Percentiles rank a stretch among this genome's conserved stretches.
Conservation (phyloP, 2,797 vertebrate species). For the Balearica regulorum region DNA sequence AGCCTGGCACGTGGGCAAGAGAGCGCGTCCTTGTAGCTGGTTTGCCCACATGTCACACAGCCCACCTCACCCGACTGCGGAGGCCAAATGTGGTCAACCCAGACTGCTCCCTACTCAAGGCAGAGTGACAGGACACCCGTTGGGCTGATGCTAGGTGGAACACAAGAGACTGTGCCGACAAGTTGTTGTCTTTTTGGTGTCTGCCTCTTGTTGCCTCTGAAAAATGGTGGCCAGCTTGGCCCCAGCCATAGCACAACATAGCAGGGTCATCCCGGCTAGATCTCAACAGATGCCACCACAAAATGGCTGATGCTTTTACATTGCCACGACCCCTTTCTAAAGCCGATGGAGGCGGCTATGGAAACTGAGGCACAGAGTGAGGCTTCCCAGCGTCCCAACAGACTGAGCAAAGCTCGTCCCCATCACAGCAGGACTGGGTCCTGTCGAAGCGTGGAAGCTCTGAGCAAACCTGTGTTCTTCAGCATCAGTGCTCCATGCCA, state of each 20-base stretch:
- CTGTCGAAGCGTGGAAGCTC: neutral
- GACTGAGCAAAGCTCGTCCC: neutral
- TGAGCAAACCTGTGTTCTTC: neutral
- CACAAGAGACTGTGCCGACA: neutral
- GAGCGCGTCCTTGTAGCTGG: neutral
- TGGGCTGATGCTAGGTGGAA: neutral
- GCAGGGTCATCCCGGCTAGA: neutral
- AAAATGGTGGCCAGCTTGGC: neutral
- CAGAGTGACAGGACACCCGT: fast-evolving
- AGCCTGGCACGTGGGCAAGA: fast-evolving
- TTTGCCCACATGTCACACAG: neutral
- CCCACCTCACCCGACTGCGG: fast-evolving
- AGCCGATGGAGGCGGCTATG: neutral
- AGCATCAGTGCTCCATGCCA: neutral
- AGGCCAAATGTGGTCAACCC: fast-evolving
- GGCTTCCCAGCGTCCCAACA: neutral
- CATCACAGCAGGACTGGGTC: fast-evolving
- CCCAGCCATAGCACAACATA: neutral
- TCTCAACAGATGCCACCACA: neutral
- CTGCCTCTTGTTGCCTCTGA: neutral
- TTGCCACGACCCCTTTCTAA: neutral
- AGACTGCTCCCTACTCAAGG: fast-evolving
- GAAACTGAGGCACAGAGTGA: neutral
- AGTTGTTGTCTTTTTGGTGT: neutral
- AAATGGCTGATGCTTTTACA: neutral